Base-by-base conservation (phyloP, 2,888 invertebrate species). In the Danaus chrysippus region DNA sequence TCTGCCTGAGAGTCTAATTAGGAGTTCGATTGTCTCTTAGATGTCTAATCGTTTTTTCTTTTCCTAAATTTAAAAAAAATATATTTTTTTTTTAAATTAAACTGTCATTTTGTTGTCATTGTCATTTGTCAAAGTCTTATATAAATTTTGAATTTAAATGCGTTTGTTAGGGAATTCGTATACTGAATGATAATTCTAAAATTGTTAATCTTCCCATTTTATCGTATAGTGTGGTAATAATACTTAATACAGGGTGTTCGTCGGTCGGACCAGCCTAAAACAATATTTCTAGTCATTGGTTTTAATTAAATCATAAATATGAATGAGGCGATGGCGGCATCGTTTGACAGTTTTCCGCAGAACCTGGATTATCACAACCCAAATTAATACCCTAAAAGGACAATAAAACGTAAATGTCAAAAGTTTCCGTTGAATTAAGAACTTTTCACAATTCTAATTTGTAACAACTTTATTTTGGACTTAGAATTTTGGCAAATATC, bases 301-400 rank as follows among this genome's bases (percentile, higher is more conserved):
- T 83, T 81, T 83, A 84, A 85, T 84, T 82, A 82, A 78, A 65
- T 80, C 77, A 79, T 84, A 82, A 84, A 84, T 84, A 84, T 83
- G 76, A 72, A 84, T 81, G 76, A 76, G 76, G 76, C 78, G 80
- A 79, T 76, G 77, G 73, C 10, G 55, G 61, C 57, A 42, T 55
- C 54, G 56, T 55, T 61, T 61, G 59, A 54, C 49, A 54, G 56
- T 55, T 62, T 62, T 62, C 59, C 59, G 49, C 17, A 42, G 52
- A 57, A 42, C 13, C 52, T 11, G 15, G 46, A 46, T 46, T 46
- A n/a, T 46, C 46, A n/a, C 9, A 17, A 49, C 49, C 49, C 15
- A 49, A 17, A 49, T 49, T 17, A 49, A 49, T 17, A 49, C 49
- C 49, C 15, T 10, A n/a, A 43, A 49, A 49, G 15, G 17, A 49